These are phyloP conservation scores for Apotomis betuletana DNA, from an alignment of 2,888 invertebrate genomes.

Conservation along the genomic window DNA sequence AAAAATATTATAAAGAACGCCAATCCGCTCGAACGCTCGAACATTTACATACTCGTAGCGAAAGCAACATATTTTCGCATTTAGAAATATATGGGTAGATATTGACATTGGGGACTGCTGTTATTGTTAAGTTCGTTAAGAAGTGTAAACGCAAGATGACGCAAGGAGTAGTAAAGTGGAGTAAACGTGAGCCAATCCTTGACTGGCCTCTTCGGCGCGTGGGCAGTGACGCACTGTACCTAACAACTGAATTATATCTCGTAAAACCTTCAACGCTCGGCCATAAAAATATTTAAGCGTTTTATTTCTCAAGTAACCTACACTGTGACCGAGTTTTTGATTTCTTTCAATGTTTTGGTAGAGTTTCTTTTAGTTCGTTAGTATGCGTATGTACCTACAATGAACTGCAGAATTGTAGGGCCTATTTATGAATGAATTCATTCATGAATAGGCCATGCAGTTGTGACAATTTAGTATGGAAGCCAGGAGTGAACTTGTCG, in stretches of 20 bases:
- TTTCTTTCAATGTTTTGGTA: not conserved
- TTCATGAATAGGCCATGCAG: no score
- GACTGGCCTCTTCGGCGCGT: constrained; percentile 62
- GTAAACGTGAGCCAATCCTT: constrained; percentile 56
- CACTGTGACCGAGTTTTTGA: constrained; percentile 1
- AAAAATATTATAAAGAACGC: no score
- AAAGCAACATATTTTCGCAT: no score
- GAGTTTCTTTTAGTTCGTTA: no score
- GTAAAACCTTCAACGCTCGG: constrained; percentile 54
- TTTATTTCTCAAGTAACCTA: constrained; percentile 15
- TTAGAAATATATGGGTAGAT: no score
- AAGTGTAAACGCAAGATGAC: constrained; percentile 29
- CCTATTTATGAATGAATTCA: no score
- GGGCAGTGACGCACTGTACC: constrained; percentile 58
- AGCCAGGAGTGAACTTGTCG: no score
- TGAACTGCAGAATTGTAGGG: no score
- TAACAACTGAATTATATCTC: constrained; percentile 58
- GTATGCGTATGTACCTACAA: no score
- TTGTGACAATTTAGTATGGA: no score
- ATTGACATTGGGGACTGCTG: not conserved
- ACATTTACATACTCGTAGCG: no score
- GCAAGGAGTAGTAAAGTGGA: constrained; percentile 43
- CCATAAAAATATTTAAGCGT: constrained; percentile 42
- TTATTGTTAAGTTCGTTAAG: constrained; percentile 1
- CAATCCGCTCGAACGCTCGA: no score